phyloP scores from a whole-genome alignment of 2,113 vertebrate species.

The Anthoscopus minutus region DNA sequence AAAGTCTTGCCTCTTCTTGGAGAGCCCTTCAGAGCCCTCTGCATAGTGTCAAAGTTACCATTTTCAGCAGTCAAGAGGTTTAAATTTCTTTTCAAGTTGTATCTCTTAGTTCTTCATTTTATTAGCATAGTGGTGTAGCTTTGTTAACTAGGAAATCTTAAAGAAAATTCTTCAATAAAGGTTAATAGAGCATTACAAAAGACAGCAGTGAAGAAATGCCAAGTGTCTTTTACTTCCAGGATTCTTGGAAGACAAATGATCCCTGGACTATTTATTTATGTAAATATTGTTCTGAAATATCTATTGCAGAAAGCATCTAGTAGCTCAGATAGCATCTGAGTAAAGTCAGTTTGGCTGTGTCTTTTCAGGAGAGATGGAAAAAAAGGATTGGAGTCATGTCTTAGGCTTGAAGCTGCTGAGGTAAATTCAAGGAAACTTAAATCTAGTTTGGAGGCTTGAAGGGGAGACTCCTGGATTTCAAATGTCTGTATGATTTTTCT shows the following conservation, averaged over 20 bases:
- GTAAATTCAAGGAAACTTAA: background rate
- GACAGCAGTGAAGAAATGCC: background rate
- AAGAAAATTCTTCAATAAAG: background rate
- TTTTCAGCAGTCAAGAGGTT: background rate
- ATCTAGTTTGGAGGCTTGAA: background rate
- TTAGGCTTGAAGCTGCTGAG: background rate
- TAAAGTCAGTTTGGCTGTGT: background rate
- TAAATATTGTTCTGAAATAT: background rate
- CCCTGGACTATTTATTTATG: background rate
- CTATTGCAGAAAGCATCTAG: background rate
- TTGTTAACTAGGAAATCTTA: background rate
- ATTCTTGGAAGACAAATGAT: background rate
- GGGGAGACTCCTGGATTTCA: background rate
- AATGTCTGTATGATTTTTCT: background rate
- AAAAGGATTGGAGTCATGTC: background rate
- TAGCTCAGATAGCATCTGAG: background rate
- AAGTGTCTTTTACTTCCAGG: background rate
- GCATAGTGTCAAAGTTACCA: background rate
- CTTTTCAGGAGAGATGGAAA: background rate
- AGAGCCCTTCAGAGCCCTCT: background rate
- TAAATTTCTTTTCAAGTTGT: background rate
- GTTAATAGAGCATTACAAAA: background rate
- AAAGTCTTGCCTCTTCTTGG: background rate
- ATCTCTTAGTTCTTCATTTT: background rate
- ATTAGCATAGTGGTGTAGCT: background rate